These are phyloP conservation scores for Hydropotes inermis DNA, from an alignment of 2,113 vertebrate species.

Conservation along the genomic window DNA sequence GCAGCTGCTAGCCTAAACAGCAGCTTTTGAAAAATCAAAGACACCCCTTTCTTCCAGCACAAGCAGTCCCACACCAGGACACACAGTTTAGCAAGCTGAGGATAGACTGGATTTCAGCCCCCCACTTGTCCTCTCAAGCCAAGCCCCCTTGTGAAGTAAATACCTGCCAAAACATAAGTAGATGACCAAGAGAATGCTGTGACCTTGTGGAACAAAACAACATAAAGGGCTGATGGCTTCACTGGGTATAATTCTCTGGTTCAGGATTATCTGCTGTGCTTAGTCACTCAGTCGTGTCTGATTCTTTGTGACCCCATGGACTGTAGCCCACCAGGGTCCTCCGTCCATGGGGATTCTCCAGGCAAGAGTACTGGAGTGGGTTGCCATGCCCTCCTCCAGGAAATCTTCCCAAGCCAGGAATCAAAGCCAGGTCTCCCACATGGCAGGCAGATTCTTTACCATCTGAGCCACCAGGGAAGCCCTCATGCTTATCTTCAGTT, in stretches of 20 bases:
- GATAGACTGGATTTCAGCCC: constrained; percentile 17
- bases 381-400: neutral
- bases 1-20: neutral
- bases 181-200: neutral
- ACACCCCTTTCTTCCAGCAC: neutral
- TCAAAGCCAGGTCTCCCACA: neutral
- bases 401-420: neutral
- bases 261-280: neutral
- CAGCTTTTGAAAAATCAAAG: constrained; percentile 36
- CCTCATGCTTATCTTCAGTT: neutral
- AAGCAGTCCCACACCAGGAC: neutral
- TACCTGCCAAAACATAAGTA: neutral
- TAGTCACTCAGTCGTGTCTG: neutral
- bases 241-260: neutral
- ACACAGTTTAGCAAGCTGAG: neutral
- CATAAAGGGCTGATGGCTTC: neutral
- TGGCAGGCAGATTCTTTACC: neutral
- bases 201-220: constrained; percentile 5
- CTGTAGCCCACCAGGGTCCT: neutral
- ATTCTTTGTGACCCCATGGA: neutral
- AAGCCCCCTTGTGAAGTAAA: neutral
- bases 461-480: neutral
- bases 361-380: neutral
- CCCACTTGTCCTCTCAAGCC: neutral
- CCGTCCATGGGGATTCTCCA: neutral